Evolutionary conservation across 2,888 invertebrate species (phyloP).

Genomic region (Plutella xylostella): DNA sequence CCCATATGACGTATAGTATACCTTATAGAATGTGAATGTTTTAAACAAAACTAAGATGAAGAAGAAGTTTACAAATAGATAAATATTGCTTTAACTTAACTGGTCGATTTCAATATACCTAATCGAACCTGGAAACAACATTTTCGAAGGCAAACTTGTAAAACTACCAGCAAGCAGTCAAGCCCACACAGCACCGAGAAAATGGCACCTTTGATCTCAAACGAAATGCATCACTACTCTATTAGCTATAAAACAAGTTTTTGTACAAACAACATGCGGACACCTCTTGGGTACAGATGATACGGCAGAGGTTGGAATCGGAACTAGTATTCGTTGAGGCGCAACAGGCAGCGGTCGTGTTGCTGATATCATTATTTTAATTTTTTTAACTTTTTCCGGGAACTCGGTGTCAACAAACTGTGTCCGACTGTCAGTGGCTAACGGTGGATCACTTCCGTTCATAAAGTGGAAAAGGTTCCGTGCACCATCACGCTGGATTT

Average conservation of each 20-base stretch:
- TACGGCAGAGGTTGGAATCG: background rate
- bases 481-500: slow-evolving; percentile 62
- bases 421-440: slow-evolving; percentile 29
- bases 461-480: slow-evolving; percentile 20
- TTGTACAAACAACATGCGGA: background rate
- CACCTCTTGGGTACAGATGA: slow-evolving; percentile 1
- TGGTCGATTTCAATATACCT: too few relatives aligned
- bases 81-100: too few relatives aligned
- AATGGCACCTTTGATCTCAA: too few relatives aligned
- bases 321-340: slow-evolving; percentile 38
- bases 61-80: too few relatives aligned
- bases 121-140: too few relatives aligned
- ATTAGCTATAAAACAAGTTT: background rate
- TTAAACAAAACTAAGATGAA: too few relatives aligned
- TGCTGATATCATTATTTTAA: slow-evolving; percentile 1
- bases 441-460: slow-evolving; percentile 20
- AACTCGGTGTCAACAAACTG: slow-evolving; percentile 33
- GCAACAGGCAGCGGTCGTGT: slow-evolving; percentile 29
- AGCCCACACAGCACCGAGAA: too few relatives aligned
- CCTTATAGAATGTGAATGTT: too few relatives aligned
- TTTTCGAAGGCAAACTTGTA: too few relatives aligned
- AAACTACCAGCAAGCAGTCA: too few relatives aligned
- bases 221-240: background rate
- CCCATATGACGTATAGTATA: too few relatives aligned
- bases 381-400: slow-evolving; percentile 1